A percentile compares a stretch with the other conserved stretches of the same genome.
Evolutionary conservation across 1,140 invertebrate species (phyloP).

Genomic region (Gryllus bimaculatus): DNA sequence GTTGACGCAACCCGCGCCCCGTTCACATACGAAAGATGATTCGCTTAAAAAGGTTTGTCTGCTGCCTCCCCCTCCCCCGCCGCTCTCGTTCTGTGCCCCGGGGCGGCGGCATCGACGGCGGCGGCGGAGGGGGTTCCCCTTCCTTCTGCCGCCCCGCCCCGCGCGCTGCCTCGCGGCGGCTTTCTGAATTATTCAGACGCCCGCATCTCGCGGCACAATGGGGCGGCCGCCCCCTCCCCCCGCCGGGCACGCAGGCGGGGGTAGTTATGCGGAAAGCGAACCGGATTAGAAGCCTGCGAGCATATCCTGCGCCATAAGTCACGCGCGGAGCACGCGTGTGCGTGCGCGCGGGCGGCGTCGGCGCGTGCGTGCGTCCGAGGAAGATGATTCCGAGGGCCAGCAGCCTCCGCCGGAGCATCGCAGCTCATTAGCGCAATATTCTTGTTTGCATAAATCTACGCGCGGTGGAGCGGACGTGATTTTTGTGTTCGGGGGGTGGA

Average conservation of each 20-base stretch:
- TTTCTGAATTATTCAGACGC: slow-evolving; percentile 4
- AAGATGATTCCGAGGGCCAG: not conserved
- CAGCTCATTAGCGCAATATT: not conserved
- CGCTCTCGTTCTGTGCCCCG: not conserved
- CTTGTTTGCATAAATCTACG: too few relatives aligned
- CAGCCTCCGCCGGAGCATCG: not conserved
- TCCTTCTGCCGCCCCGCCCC: too few relatives aligned
- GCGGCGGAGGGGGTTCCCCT: too few relatives aligned
- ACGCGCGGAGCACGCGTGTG: not conserved
- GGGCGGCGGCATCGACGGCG: not conserved
- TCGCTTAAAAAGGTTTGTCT: slow-evolving; percentile 1
- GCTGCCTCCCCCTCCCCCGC: not conserved
- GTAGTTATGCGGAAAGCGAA: not conserved
- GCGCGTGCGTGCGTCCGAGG: not conserved
- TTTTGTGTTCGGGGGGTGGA: too few relatives aligned
- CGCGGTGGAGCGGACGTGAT: too few relatives aligned
- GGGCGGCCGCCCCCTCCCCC: too few relatives aligned
- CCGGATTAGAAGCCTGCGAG: not conserved
- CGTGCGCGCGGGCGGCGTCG: too few relatives aligned
- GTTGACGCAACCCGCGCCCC: not conserved
- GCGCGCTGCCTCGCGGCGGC: not conserved
- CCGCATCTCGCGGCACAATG: not conserved
- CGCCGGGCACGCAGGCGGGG: not conserved
- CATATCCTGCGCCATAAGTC: slow-evolving; percentile 3
- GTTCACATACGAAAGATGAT: not conserved